A percentile compares a stretch with the other conserved stretches of the same genome.
phyloP scores from a whole-genome alignment of 2,797 vertebrate genomes.

The Lacerta bilineata region DNA sequence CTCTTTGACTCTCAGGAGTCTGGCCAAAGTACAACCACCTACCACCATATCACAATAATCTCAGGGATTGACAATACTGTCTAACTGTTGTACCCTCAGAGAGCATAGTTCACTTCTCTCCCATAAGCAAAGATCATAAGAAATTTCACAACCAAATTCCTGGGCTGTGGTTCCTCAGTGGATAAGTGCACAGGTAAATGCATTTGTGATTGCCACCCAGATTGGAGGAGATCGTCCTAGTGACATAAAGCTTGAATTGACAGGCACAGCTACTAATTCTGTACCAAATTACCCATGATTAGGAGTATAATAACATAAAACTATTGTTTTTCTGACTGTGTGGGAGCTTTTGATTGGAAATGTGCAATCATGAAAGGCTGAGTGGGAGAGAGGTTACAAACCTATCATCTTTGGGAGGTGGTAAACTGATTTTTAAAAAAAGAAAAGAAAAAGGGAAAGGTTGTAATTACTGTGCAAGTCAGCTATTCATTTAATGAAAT shows the following conservation, averaged over 20 bases:
- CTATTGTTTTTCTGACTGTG: conserved; percentile 51
- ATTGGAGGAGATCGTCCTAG: conserved; percentile 40
- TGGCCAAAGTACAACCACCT: conserved; percentile 65
- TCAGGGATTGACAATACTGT: conserved; percentile 55
- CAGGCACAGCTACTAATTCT: conserved; percentile 64
- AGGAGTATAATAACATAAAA: conserved; percentile 67
- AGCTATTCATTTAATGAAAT: conserved; percentile 64
- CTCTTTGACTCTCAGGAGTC: not conserved
- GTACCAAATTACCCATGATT: conserved; percentile 61
- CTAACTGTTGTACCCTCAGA: conserved; percentile 67
- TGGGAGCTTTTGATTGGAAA: conserved; percentile 43
- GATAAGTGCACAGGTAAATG: conserved; percentile 69
- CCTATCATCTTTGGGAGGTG: conserved; percentile 43
- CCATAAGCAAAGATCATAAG: conserved; percentile 62
- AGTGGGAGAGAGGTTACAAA: conserved; percentile 38
- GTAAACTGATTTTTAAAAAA: conserved; percentile 46
- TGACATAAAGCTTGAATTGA: conserved; percentile 46
- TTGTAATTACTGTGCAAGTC: conserved; percentile 68
- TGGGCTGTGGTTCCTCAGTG: conserved; percentile 54
- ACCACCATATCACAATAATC: conserved; percentile 39
- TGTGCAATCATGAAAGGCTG: fast-evolving
- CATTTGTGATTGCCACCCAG: conserved; percentile 43
- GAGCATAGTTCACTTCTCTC: conserved; percentile 57
- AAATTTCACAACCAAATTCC: conserved; percentile 64
- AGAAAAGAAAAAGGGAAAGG: conserved; percentile 33